Base-by-base conservation (phyloP, 2,113 vertebrate genomes). In the Cisticola juncidis region DNA sequence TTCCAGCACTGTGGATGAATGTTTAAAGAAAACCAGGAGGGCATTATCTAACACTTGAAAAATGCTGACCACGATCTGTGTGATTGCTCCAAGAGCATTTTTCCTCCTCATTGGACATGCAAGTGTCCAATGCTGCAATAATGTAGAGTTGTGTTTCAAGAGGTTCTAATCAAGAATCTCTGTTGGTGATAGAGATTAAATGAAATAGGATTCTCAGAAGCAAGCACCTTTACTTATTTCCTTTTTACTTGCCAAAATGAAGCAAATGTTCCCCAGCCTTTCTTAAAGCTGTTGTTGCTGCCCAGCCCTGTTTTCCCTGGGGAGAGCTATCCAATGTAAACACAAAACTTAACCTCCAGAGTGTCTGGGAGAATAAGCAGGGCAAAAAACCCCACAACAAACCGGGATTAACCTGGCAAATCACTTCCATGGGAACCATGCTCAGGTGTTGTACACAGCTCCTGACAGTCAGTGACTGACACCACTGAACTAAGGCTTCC, bases 371-470 rank as follows among this genome's bases (percentile, higher is more conserved):
- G 65, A 3, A 40, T 2, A 6, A 42, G 19, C 6, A 6, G 56
- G 50, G 42, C 2, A 0, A 58, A 12, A 47, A n/a, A 66, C 12
- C 61, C 48, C 54, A 8, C 26, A 56, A 2, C 31, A 24, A 31
- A 35, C 6, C 10, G 1, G 1, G 23, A 9, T 12, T 33, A 35
- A 9, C 53, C 21, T 40, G 53, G 57, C 7, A 29, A 8, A 23
- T 12, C 7, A 0, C 51, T 38, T 17, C 45, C 26, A 1, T 40
- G 61, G 29, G 73, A 80, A 24, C 36, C 50, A 36, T 15, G n/a
- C 65, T 66, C 0, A 0, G 13, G 44, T 13, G 57, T 5, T 6
- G 1, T 0, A 20, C 73, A 5, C 7, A 0, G 11, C 80, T 89
- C 40, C 81, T 6, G 36, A n/a, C 53, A 11, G 4, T 11, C 9